A percentile compares a stretch with the other conserved stretches of the same genome.
Conservation (phyloP, 2,113 vertebrate species). For the Ahaetulla prasina region DNA sequence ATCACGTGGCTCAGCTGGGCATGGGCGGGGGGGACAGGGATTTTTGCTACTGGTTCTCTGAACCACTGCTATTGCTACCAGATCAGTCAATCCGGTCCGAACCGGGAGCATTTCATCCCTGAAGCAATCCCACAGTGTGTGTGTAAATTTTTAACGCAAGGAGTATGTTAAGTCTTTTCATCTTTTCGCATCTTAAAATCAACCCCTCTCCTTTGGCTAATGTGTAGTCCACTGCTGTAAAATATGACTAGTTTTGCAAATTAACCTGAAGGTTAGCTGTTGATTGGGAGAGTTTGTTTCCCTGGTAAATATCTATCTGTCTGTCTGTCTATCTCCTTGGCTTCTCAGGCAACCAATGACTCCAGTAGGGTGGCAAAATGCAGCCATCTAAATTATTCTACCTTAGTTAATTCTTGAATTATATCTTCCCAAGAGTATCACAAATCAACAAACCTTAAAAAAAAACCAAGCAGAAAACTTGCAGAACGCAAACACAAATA, state of each 20-base stretch:
- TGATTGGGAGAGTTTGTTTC: neutral
- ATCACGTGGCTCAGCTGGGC: too few species aligned
- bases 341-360: neutral
- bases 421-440: neutral
- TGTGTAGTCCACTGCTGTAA: neutral
- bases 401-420: neutral
- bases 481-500: neutral
- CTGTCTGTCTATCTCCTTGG: neutral
- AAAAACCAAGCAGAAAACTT: neutral
- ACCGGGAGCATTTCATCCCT: too few species aligned
- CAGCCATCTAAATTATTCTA: neutral
- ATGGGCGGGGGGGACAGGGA: too few species aligned
- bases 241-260: neutral
- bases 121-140: neutral
- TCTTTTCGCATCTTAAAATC: neutral
- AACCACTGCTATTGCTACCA: too few species aligned
- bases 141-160: neutral
- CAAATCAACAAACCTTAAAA: neutral
- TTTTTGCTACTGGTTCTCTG: too few species aligned
- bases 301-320: neutral
- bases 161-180: neutral
- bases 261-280: neutral
- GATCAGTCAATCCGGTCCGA: too few species aligned
- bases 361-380: neutral
- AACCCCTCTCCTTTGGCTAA: neutral